A percentile compares a stretch with the other conserved stretches of the same genome.
Evolutionary conservation across 1,140 invertebrate species (phyloP).

Genomic region (Drosophila eugracilis): DNA sequence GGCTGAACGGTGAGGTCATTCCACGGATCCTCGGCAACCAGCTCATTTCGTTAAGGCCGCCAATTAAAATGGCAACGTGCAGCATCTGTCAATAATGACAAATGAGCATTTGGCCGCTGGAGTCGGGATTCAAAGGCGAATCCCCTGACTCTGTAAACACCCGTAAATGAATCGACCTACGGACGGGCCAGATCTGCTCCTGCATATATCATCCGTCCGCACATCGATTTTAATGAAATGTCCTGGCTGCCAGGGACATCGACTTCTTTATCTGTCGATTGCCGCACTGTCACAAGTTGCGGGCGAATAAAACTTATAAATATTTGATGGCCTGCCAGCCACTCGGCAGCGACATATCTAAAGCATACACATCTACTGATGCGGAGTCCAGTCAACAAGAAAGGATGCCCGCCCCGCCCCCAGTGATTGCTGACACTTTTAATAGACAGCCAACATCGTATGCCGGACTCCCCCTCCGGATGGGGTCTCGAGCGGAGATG

Average conservation of each 20-base stretch:
- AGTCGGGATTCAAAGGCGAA: constrained; percentile 30
- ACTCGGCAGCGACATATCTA: constrained; percentile 63
- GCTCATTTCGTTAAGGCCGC: constrained; percentile 77
- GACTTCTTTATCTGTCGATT: constrained; percentile 26
- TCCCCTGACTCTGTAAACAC: constrained; percentile 22
- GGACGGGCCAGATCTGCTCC: constrained; percentile 5
- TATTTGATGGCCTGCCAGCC: constrained; percentile 58
- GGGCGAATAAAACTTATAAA: constrained; percentile 60
- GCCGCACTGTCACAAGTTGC: constrained; percentile 18
- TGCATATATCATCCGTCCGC: constrained; percentile 22
- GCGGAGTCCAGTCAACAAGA: neutral
- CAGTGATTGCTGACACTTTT: constrained; percentile 69
- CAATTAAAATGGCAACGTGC: constrained; percentile 81
- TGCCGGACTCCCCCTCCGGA: neutral
- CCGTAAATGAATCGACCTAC: constrained; percentile 20
- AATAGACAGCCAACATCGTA: constrained; percentile 70
- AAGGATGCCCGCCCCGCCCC: constrained; percentile 6
- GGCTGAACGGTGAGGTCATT: constrained; percentile 30
- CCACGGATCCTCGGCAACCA: constrained; percentile 29
- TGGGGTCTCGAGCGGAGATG: neutral
- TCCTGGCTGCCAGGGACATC: constrained; percentile 35
- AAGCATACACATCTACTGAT: constrained; percentile 58
- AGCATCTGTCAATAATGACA: constrained; percentile 82
- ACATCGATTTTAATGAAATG: constrained; percentile 62
- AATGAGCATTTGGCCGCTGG: constrained; percentile 72